Evolutionary conservation across 2,113 vertebrate genomes (phyloP), one percentile per base, ranked within the genome.

Genomic region (Procavia capensis): DNA sequence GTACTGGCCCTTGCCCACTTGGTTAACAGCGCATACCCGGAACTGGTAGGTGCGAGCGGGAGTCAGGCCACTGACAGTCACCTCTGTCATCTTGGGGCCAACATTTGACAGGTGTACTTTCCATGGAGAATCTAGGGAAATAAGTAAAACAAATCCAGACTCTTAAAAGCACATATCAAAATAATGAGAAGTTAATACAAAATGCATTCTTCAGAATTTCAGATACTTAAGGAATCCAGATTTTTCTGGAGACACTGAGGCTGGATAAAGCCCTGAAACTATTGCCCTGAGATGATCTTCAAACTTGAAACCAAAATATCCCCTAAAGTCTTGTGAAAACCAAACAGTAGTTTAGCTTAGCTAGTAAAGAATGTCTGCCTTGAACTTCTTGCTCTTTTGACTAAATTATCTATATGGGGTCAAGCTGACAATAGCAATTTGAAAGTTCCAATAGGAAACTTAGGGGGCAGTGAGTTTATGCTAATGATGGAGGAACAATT

Each of bases 11-110:
- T 98, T 98, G 36, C 99, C 99, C 97, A 99, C 99, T 98, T 99
- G 99, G 98, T 99, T 99, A 94, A 99, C 99, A 0, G 99, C 99
- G 2, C 99, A 99, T 54, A 99, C 98, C 78, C 99, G 98, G 96
- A 99, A 99, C 97, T 99, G 99, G 98, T 99, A 99, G 94, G 99
- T 99, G 74, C 99, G 98, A 82, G 99, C 99, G 0, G 99, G 99
- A 1, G 99, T 99, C 76, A 99, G 99, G 68, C 99, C 99, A 0
- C 98, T 99, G 98, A 99, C 99, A 6, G 99, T 98, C 54, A 99
- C 97, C 4, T 97, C 5, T 0, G 98, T 99, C 98, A 98, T 97
- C 11, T 98, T 98, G 0, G 99, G 99, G 96, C 99, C 97, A 2
- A 99, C 98, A 59, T 99, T 98, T 0, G 99, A 98, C 43, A 99